Base-by-base conservation (phyloP, 1,140 invertebrate genomes). In the Drosophila lowei region DNA sequence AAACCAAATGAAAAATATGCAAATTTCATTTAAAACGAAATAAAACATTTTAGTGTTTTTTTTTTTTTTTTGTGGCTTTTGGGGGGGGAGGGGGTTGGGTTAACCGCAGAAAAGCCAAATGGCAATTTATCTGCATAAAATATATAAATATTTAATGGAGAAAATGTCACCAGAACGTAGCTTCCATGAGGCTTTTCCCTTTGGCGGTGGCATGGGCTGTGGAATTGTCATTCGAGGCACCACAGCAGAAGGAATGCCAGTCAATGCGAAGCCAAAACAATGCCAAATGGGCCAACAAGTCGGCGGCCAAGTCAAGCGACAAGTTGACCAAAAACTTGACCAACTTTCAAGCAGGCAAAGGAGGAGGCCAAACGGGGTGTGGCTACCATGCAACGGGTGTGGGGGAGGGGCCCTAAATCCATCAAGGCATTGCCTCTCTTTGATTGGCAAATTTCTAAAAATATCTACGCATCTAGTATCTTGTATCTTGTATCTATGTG, bases 391-490 rank as follows among this genome's bases (percentile, higher is more conserved):
- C 62, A 59, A 52, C 41, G 41, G 42, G 23, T 3, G 3, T 23
- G 23, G 3, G 2, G 23, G 3, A 5, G 23, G 11, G 9, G 11
- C 11, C 28, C 72, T 21, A 46, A 64, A 57, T 64, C 52, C 48
- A 64, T 72, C 71, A 56, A 57, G 53, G 67, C 70, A 71, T 41
- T 44, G 8, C 46, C 23, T 28, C 13, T 50, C 41, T 74, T 58
- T 59, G 53, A 80, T 80, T 80, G 78, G 58, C 78, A 80, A 59
- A 77, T 79, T 72, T 80, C 78, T 80, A 81, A 77, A 81, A 81
- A 81, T 81, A 30, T 30, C 28, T 6, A 80, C 8, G 7, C 1
- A 80, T 50, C 21, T 58, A 46, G 11, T 54, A 54, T 50, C 7
- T 18, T 21, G 18, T 47, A 34, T 38, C 34, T 38, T 38, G 34